Evolutionary conservation across 2,888 invertebrate genomes (phyloP).

Genomic region (Acutogordius australiensis): DNA sequence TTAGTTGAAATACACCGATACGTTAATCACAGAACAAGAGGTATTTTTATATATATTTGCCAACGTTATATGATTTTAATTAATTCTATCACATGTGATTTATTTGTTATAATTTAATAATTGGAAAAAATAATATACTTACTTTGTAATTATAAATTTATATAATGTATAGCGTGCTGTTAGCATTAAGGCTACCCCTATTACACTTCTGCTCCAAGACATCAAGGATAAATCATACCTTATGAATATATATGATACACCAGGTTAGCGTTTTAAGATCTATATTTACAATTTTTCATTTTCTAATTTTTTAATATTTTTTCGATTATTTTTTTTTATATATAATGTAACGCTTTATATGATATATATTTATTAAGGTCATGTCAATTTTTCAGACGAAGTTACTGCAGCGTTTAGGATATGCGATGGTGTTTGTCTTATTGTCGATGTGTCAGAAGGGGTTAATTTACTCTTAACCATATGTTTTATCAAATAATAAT

Average conservation of each 20-base stretch:
- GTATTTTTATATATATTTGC: conserved; percentile 14
- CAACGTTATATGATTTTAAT: conserved; percentile 12
- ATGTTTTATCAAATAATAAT: no score
- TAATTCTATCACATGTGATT: not conserved
- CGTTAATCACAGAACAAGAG: conserved; percentile 78
- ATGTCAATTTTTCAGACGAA: conserved; percentile 97
- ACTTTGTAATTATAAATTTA: conserved; percentile 13
- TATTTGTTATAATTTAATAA: conserved; percentile 13
- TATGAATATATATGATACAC: conserved; percentile 84
- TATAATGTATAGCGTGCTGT: conserved; percentile 42
- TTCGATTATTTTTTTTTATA: not conserved
- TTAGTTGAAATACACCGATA: conserved; percentile 59
- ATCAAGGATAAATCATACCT: conserved; percentile 80
- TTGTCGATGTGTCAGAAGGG: conserved; percentile 93
- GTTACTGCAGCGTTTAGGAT: conserved; percentile 79
- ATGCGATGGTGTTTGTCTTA: conserved; percentile 57
- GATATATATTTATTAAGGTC: conserved; percentile 32
- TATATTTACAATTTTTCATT: not conserved
- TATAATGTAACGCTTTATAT: not conserved
- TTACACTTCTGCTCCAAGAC: conserved; percentile 67
- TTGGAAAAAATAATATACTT: conserved; percentile 9
- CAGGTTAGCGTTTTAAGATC: conserved; percentile 22
- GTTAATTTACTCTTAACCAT: no score
- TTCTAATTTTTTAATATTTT: no score
- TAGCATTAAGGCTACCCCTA: conserved; percentile 78